Evolutionary conservation across 2,113 vertebrate species (phyloP).

Genomic region (Aegotheles bennettii): DNA sequence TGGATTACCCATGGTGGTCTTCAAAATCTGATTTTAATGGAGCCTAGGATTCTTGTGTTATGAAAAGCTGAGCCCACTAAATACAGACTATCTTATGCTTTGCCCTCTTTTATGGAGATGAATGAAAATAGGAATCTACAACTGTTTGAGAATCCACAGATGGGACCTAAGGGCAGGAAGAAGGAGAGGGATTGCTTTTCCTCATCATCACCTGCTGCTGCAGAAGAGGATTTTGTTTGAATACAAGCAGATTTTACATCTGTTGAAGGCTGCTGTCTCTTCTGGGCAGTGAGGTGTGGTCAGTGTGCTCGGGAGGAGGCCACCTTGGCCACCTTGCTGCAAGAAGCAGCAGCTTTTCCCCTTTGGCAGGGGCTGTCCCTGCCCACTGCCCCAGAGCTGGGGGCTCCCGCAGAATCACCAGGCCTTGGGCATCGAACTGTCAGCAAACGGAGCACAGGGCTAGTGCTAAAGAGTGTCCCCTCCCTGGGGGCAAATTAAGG

Average conservation of each 20-base stretch:
- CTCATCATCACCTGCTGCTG: not conserved
- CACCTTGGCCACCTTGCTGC: not conserved
- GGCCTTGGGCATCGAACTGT: not conserved
- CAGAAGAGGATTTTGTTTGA: not conserved
- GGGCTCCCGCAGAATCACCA: too few species aligned
- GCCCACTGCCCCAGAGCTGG: not conserved
- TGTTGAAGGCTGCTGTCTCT: not conserved
- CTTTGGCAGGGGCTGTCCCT: not conserved
- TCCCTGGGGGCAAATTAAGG: not conserved
- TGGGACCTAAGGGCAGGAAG: not conserved
- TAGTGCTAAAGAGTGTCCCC: not conserved
- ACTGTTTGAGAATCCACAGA: not conserved
- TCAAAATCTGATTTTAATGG: not conserved
- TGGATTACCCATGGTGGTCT: not conserved
- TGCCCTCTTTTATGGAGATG: not conserved
- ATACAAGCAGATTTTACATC: not conserved
- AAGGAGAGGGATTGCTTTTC: not conserved
- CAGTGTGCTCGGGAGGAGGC: not conserved
- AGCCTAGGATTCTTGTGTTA: not conserved
- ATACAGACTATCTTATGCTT: not conserved
- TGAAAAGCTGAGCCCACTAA: not conserved
- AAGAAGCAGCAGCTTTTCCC: not conserved
- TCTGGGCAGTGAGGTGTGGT: fast-evolving
- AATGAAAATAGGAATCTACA: not conserved
- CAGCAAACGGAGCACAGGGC: not conserved